Evolutionary conservation across 2,113 vertebrate genomes (phyloP).

Genomic region (Charina bottae): DNA sequence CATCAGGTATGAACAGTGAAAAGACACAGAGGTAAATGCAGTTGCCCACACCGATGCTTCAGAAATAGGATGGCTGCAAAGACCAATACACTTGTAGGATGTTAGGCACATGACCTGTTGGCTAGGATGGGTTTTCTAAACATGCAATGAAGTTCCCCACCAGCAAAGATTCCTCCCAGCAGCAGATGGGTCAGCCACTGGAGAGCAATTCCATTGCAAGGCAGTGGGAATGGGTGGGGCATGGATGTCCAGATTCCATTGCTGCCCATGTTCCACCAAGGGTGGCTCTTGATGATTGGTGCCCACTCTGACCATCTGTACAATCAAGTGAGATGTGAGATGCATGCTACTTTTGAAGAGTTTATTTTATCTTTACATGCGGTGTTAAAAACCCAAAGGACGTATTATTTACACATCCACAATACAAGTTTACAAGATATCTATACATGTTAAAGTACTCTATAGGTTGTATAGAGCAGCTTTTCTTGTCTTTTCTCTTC

Average conservation of each 20-base stretch:
- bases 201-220: neutral
- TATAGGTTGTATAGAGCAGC: slow-evolving; percentile 89
- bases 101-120: neutral
- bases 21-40: slow-evolving; percentile 10
- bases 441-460: slow-evolving; percentile 97
- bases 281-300: no score
- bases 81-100: neutral
- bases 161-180: neutral
- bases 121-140: neutral
- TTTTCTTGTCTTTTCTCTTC: slow-evolving; percentile 81
- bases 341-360: slow-evolving; percentile 81
- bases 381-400: slow-evolving; percentile 98
- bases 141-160: neutral
- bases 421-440: slow-evolving; percentile 99
- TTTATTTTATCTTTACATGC: slow-evolving; percentile 99
- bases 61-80: neutral
- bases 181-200: neutral
- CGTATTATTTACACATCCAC: slow-evolving; percentile 99
- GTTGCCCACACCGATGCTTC: neutral
- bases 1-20: neutral
- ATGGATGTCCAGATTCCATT: neutral
- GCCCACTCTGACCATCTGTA: neutral
- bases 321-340: fast-evolving
- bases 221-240: neutral
- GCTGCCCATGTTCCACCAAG: neutral